Base-by-base conservation (phyloP, 2,888 invertebrate species). In the Trichogramma evanescens region DNA sequence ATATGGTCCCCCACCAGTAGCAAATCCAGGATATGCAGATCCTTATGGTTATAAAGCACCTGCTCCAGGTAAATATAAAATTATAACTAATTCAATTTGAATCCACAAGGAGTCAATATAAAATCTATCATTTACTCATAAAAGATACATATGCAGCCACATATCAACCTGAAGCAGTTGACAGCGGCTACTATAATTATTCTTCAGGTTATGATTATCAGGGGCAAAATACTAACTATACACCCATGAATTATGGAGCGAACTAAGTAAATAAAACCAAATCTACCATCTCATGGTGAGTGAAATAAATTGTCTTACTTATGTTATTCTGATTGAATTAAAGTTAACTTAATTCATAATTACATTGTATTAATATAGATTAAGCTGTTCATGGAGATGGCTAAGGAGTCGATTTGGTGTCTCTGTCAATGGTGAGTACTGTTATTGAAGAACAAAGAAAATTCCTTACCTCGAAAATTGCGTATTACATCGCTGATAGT, bases 21-120 rank as follows among this genome's bases (percentile, higher is more conserved):
- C 74, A 54, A 68, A 71, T 41, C 77, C 74, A 63, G 74, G 70
- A 55, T 60, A 74, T 53, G 70, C 74, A 10, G 77, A 77, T 70
- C 77, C 77, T 50, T 78, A 77, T 58, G 73, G 72, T 62, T 78
- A 78, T 64, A 74, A 76, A 67, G 76, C 77, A 69, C 72, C 77
- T 64, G 71, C 74, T 66, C 70, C 76, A 70, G 77, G 76, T 77
- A 67, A 55, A 55, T 48, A 8, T 45, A 45, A 45, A 45, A 26
- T 26, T 26, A 1, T 40, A 49, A 46, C n/a, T 45, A 41, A 53
- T 53, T 53, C 6, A 56, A 42, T 52, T 61, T 49, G 3, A 50
- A 38, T 55, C 52, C 26, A 6, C 5, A 48, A 1, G 13, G 39
- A 42, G 13, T 49, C 43, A n/a, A 42, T 9, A 40, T 5, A n/a